Evolutionary conservation across 2,888 invertebrate genomes (phyloP), one percentile per base, ranked within the genome.

Genomic region (Marronus borbonicus): DNA sequence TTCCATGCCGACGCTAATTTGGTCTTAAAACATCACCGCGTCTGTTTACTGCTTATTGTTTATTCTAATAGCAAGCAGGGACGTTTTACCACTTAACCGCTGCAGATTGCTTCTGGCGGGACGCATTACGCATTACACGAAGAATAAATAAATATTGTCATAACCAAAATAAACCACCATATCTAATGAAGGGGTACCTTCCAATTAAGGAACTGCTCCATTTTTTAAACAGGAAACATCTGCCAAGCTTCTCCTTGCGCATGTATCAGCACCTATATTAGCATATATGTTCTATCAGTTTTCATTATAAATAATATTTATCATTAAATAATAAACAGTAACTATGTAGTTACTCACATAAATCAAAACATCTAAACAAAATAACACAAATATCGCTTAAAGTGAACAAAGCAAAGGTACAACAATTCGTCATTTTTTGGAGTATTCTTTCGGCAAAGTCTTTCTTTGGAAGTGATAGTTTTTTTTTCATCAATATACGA

Each of bases 201-300:
- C 58, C 60, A 72, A 72, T 72, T 72, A 72, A 72, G 72, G 72
- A 72, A 60, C 72, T 58, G 76, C n/a, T 44, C 44, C 31, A 10
- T 44, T 66, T 76, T 68, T 76, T 66, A 72, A 77, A 77, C 77
- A 77, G 77, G 77, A 77, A 77, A 62, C 77, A 77, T 77, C 77
- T 77, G 77, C 55, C 52, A 60, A 72, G 39, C 14, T 72, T 70
- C 70, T 60, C 12, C 12, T 72, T 60, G 39, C 8, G 39, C 58
- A 55, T 60, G 20, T 72, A 72, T 72, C 39, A 17, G 14, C 0
- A 36, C 1, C 3, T 5, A 14, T 7, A n/a, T 31, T 2, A 3
- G 65, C 17, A 12, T n/a, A 31, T 70, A 5, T 31, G 3, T 36
- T 55, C 31, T 5, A 0, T 31, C 31, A 31, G 31, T 31, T 31